Evolutionary conservation across 2,888 invertebrate genomes (phyloP), one percentile per base, ranked within the genome.

Genomic region (Dasypogon diadema): DNA sequence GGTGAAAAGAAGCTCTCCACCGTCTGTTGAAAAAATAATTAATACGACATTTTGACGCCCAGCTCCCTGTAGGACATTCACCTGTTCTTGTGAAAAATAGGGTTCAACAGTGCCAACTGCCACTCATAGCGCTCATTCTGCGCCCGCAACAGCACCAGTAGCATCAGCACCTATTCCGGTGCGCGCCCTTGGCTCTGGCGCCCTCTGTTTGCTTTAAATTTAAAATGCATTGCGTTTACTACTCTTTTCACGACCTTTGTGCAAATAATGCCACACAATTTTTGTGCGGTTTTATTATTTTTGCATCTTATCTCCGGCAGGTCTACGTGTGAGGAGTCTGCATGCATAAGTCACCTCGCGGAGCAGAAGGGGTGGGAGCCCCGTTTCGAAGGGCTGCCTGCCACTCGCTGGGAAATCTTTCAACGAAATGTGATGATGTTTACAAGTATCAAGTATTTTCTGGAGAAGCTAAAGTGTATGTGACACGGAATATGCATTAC

Each of bases 191-290:
- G 74, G 54, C 14, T 76, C 48, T 73, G 74, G 54, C 14, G 74
- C 46, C 30, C 22, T 54, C 22, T 74, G 77, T 77, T 77, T 77
- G 60, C 26, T 51, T 70, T 70, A 60, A 70, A 77, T 77, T 77
- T 77, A 77, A 77, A 77, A 77, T 77, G 77, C 77, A 77, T 77
- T 77, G 77, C 77, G 73, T 73, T 73, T 73, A 51, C 70, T 70
- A 70, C 70, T 70, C 54, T 42, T 70, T 54, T 70, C 70, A 70
- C 34, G 54, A 70, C 54, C 18, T 68, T 70, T 70, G 51, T 18
- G 34, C 54, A 70, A 70, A 70, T 70, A 70, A 51, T 51, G 70
- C 18, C 18, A 30, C 51, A 54, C 51, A 54, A 37, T 51, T 54
- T 54, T 54, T 54, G 70, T 54, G 70, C 54, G 54, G 51, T 70